Evolutionary conservation across 2,113 vertebrate genomes (phyloP), one percentile per base, ranked within the genome.

Genomic region (Pao palembangensis): DNA sequence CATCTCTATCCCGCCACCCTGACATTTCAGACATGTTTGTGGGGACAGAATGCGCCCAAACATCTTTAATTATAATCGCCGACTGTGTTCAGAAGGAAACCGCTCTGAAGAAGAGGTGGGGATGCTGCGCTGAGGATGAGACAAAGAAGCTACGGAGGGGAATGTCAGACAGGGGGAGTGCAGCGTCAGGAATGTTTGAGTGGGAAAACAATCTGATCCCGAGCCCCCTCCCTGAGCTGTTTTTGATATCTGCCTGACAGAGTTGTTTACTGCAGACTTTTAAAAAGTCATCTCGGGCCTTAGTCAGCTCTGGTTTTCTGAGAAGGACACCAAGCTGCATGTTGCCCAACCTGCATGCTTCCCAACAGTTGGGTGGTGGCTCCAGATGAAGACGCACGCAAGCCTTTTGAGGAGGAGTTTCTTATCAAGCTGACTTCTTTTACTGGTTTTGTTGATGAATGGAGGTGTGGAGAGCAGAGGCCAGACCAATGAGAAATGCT

Each of bases 111-210:
- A 75, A 13, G 57, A 38, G 34, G 65, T 61, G 71, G 64, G 67
- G 54, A 75, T 54, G 63, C 19, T 53, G 52, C 58, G 20, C 57
- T 62, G 55, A 64, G 64, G 46, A 67, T 18, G 42, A 80, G 61
- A 83, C 78, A 87, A 82, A 78, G 78, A 69, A 61, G 50, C 50
- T 69, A 63, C 25, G 44, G 71, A 43, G 31, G 77, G 62, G 67
- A 70, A 79, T 83, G 61, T 79, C 61, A 58, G 62, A 72, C 69
- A 15, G 76, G 49, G 63, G 75, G 82, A 80, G 76, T 75, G 49
- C 34, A 67, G 78, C n/a, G 5, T 10, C 10, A 83, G 56, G 83
- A 88, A 85, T 85, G 67, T 76, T 59, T 51, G 61, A 76, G 85
- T 82, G 73, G 83, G 85, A 72, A 79, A 85, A 73, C 67, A 67